Conservation (phyloP, 2,888 invertebrate genomes). For the Nomada lathburiana region DNA sequence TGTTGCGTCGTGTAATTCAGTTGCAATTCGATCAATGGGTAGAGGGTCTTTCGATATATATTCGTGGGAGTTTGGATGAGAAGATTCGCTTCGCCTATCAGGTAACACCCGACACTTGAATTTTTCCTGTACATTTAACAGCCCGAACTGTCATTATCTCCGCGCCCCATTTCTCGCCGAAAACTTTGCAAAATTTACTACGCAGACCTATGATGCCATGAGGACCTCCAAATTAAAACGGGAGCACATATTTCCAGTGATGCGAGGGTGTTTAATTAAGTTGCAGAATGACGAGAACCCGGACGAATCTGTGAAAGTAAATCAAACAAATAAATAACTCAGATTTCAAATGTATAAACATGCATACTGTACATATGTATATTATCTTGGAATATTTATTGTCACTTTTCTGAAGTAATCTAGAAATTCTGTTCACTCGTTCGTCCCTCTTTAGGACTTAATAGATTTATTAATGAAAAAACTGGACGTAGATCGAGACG, state of each 20-base stretch:
- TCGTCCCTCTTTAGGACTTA: conserved; percentile 84
- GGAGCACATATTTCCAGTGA: conserved; percentile 80
- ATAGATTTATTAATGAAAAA: conserved; percentile 86
- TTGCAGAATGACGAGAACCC: conserved; percentile 86
- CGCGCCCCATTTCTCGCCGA: too few species aligned
- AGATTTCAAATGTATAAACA: background rate
- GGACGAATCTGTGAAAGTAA: conserved; percentile 86
- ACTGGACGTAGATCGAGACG: conserved; percentile 87
- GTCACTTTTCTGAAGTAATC: background rate
- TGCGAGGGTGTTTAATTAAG: conserved; percentile 84
- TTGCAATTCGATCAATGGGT: conserved; percentile 74
- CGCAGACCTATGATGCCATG: conserved; percentile 79
- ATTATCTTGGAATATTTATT: background rate
- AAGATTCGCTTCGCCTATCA: conserved; percentile 81
- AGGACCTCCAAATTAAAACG: conserved; percentile 76
- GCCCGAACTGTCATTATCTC: too few species aligned
- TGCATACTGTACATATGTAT: background rate
- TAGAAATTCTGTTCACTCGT: too few species aligned
- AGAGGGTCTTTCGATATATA: conserved; percentile 85
- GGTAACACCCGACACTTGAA: conserved; percentile 61
- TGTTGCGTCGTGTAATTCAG: conserved; percentile 17
- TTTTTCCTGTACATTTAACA: background rate
- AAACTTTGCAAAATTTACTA: background rate
- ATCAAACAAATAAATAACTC: background rate
- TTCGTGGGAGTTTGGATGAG: conserved; percentile 86